Percentiles rank a stretch among this genome's conserved stretches.
These are phyloP conservation scores for Zaprionus lachaisei DNA, from an alignment of 1,140 invertebrate species.

Conservation along the genomic window DNA sequence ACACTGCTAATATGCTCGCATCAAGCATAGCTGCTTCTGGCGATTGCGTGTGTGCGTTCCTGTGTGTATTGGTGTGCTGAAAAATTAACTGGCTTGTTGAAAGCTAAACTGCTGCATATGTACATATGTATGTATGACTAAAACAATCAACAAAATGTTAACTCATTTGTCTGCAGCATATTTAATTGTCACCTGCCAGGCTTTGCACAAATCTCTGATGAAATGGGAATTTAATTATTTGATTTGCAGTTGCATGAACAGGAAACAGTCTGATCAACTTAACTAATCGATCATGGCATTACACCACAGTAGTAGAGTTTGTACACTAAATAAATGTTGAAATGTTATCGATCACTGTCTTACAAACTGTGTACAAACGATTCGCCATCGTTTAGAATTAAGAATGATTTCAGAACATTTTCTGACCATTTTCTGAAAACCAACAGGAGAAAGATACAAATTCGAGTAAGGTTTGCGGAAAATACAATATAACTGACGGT, in stretches of 20 bases:
- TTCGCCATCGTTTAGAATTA: not conserved
- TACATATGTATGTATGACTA: too few species aligned
- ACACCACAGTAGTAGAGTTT: not conserved
- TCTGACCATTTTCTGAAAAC: constrained; percentile 27
- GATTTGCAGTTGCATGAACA: not conserved
- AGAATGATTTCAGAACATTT: constrained; percentile 7
- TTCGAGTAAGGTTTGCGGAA: constrained; percentile 43
- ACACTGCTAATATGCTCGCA: constrained; percentile 25
- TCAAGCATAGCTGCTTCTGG: not conserved
- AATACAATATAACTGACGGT: constrained; percentile 40
- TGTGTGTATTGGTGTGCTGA: constrained; percentile 1
- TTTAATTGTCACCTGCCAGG: constrained; percentile 10
- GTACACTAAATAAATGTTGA: not conserved
- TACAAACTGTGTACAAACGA: not conserved
- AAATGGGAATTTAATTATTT: constrained; percentile 11
- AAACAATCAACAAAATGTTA: constrained; percentile 11
- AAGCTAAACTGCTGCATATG: not conserved
- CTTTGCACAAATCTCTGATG: constrained; percentile 7
- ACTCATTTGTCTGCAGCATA: constrained; percentile 6
- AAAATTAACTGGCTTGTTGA: constrained; percentile 3
- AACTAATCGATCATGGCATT: constrained; percentile 1
- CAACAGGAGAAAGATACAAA: constrained; percentile 31
- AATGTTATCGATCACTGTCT: not conserved
- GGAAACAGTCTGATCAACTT: not conserved
- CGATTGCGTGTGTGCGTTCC: not conserved